These are phyloP conservation scores for Centropus bengalensis DNA, from an alignment of 2,113 vertebrate genomes.

Conservation along the genomic window DNA sequence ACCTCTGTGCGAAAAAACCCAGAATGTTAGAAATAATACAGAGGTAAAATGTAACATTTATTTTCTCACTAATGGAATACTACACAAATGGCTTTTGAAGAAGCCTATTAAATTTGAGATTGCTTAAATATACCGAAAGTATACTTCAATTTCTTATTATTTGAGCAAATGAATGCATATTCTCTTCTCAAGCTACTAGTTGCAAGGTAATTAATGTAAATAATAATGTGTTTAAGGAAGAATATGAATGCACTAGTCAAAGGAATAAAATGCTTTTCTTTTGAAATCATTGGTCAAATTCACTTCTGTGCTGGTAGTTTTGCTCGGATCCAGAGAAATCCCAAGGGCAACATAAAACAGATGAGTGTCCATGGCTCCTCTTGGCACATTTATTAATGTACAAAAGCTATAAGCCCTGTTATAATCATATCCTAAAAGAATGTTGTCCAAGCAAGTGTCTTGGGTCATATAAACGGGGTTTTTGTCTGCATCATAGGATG, in stretches of 20 bases:
- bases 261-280: not conserved
- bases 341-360: not conserved
- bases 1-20: not conserved
- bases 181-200: not conserved
- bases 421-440: not conserved
- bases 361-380: not conserved
- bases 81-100: not conserved
- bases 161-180: not conserved
- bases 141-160: not conserved
- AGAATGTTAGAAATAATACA: not conserved
- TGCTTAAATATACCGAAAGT: not conserved
- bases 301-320: not conserved
- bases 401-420: not conserved
- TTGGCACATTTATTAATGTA: not conserved
- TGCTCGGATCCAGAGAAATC: not conserved
- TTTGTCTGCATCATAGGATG: not conserved
- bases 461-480: not conserved
- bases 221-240: not conserved
- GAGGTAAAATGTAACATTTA: not conserved
- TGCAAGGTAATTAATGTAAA: not conserved
- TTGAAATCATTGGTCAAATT: not conserved
- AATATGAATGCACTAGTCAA: not conserved
- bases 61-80: not conserved
- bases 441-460: not conserved
- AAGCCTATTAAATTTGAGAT: not conserved